A percentile compares a stretch with the other conserved stretches of the same genome.
phyloP scores from a whole-genome alignment of 37 sponge, comb jelly and placozoan species.

The Ephydatia muelleri region DNA sequence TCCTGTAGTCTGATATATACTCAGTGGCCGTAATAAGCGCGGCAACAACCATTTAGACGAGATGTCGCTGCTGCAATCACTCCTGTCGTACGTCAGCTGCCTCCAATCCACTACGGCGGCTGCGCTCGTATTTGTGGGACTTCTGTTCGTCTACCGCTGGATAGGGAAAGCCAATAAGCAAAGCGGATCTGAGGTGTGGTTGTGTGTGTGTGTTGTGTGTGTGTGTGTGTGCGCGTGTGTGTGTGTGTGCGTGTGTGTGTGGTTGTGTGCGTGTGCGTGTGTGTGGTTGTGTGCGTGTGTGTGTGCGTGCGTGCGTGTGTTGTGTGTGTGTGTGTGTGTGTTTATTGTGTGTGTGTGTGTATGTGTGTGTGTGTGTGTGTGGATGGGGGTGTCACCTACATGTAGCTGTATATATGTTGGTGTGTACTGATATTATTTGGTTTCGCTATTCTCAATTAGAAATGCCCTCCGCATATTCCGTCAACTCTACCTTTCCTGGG shows the following conservation, averaged over 20 bases:
- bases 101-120: constrained; percentile 21
- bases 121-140: constrained; percentile 7
- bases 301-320: neutral
- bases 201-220: neutral
- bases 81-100: neutral
- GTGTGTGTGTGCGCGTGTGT: neutral
- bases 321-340: constrained; percentile 12
- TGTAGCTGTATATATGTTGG: neutral
- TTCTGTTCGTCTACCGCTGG: constrained; percentile 44
- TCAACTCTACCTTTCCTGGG: constrained; percentile 82
- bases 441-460: neutral
- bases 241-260: neutral
- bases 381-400: too few relatives aligned
- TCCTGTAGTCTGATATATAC: too few relatives aligned
- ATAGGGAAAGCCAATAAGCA: too few relatives aligned
- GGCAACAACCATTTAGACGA: too few relatives aligned
- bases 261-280: too few relatives aligned
- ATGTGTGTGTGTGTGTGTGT: too few relatives aligned
- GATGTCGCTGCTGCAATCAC: too few relatives aligned
- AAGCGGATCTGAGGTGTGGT: too few relatives aligned
- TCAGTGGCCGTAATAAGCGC: too few relatives aligned
- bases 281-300: neutral
- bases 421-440: neutral
- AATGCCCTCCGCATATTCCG: constrained; percentile 65
- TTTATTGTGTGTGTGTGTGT: neutral